Base-by-base conservation (phyloP, 2,797 vertebrate genomes). In the Rachycentron canadum region DNA sequence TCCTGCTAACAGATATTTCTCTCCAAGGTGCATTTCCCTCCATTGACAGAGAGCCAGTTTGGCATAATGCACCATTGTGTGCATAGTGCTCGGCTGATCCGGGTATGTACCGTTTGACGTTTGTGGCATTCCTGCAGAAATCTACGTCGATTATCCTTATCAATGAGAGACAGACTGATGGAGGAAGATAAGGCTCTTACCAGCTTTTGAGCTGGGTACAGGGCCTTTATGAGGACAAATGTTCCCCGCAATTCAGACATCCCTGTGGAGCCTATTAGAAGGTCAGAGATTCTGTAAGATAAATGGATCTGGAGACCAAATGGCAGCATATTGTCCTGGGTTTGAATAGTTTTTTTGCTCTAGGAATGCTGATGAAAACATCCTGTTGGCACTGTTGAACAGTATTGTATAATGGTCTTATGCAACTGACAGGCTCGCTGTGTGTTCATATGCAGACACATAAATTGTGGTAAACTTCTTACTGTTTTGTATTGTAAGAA, bases 11-110 rank as follows among this genome's bases (percentile, higher is more conserved):
- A 74, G 64, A 62, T 32, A 45, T 83, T 25, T 73, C 38, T 71
- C 64, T 59, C 76, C 10, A 47, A 86, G 84, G 84, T 89, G 49
- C 80, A 60, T 82, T 85, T 86, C 64, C 56, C 55, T 61, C 40
- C 23, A 34, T 60, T 76, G 80, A 82, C 47, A 58, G 47, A 66
- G 78, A 66, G 70, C 68, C 72, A 52, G 55, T 26, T 5, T 17
- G 69, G 66, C 60, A 93, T 90, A 92, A 89, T 81, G 72, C 65
- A 13, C 73, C 84, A 85, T 92, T 93, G 90, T 93, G 69, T 62
- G 2, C 4, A 7, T n/a, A 71, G 34, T 3, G 25, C 75, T 34
- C 76, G 3, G 56, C 88, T 52, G 83, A 81, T 85, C 63, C 70
- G 32, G 62, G 62, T 66, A 87, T 87, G 87, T 67, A 71, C 73